A percentile compares a stretch with the other conserved stretches of the same genome.
These are phyloP conservation scores for Lasioglossum lativentre DNA, from an alignment of 2,888 invertebrate species.

Conservation along the genomic window DNA sequence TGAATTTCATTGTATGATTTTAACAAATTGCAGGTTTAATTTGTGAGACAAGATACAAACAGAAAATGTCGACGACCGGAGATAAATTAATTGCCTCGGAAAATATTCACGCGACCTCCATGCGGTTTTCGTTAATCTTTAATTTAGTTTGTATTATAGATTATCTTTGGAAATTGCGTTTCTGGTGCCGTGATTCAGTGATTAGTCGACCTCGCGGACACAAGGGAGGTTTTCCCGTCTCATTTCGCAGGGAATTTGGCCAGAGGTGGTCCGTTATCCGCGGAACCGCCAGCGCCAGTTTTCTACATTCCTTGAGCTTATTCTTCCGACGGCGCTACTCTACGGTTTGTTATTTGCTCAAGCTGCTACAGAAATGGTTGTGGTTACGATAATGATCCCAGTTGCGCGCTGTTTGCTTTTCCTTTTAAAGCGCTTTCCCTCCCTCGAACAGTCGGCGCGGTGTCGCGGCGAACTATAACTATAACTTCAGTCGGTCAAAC, in stretches of 20 bases:
- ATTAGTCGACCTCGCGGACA: not conserved
- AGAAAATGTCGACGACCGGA: not conserved
- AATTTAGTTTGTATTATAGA: not conserved
- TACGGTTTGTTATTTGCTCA: constrained; percentile 37
- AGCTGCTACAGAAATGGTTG: constrained; percentile 50
- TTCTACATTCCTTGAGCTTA: constrained; percentile 34
- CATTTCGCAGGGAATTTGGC: constrained; percentile 19
- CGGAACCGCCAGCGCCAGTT: constrained; percentile 20
- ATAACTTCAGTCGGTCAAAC: constrained; percentile 46
- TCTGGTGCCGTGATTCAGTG: not conserved
- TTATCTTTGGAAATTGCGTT: not conserved
- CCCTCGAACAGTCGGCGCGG: not conserved
- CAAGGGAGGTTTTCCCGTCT: constrained; percentile 5
- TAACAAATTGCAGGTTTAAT: not conserved
- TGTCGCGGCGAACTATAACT: constrained; percentile 11
- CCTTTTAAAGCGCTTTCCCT: constrained; percentile 25
- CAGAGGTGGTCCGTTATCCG: constrained; percentile 2
- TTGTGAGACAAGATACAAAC: not conserved
- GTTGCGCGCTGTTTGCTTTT: constrained; percentile 40
- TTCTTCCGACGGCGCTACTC: constrained; percentile 14
- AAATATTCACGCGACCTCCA: not conserved
- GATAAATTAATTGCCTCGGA: not conserved
- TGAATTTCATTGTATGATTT: too few species aligned
- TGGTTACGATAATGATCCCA: constrained; percentile 54
- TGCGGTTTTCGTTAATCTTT: not conserved